Base-by-base conservation (phyloP, 2,888 invertebrate genomes). In the Coenonympha glycerion region DNA sequence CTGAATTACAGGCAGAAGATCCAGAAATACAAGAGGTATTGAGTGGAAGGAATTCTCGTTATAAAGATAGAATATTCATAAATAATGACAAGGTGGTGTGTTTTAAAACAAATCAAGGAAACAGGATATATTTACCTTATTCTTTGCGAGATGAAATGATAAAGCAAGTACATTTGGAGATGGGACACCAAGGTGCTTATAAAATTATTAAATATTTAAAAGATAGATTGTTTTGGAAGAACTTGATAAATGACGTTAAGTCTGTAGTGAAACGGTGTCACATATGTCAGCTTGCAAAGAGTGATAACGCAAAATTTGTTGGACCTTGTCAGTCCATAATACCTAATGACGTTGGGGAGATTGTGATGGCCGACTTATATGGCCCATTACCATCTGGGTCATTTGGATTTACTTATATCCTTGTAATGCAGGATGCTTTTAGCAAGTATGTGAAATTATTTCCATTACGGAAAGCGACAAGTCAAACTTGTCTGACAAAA, bases 131-230 rank as follows among this genome's bases (percentile, higher is more conserved):
- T 41, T 41, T 52, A 28, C 59, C 59, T 0, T 16, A 31, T 9
- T n/a, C 0, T 2, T 39, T 57, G 26, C 36, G 37, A 11, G 26
- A 8, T 19, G 47, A 47, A 1, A 16, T 59, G 18, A 44, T 52
- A 4, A 16, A 5, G 15, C 58, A 59, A 18, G 24, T 56, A 5
- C 60, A 63, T 30, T 0, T 22, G 24, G 63, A 63, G 34, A 61
- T 61, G 60, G 63, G 60, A 0, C 61, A 63, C 41, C 58, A 59
- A 39, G 63, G 63, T 2, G 40, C 50, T 2, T 56, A 41, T 33
- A 63, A 62, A 31, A 31, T 59, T 3, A 44, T 56, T 1, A 59
- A 56, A 37, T 59, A 58, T 33, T 11, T 62, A 0, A 56, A 39
- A n/a, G 51, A 57, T 13, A 34, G 63, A 11, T 56, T 59, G 31